Evolutionary conservation across 2,797 vertebrate genomes (phyloP).

Genomic region (Myotis daubentonii): DNA sequence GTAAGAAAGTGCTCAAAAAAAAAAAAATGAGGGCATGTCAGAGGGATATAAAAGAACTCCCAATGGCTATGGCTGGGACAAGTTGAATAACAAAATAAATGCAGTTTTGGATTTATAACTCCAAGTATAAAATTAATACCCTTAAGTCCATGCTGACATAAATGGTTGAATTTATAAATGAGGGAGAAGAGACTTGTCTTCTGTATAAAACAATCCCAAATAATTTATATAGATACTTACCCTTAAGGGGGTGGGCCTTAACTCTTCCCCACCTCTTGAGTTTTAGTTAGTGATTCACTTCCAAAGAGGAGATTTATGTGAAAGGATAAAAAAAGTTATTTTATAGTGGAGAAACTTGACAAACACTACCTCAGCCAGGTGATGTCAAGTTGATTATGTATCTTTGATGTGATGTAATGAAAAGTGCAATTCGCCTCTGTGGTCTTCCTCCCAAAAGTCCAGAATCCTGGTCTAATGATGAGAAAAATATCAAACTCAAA

Average conservation of each 20-base stretch:
- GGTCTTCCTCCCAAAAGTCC: not conserved
- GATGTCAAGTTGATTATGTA: not conserved
- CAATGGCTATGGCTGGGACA: not conserved
- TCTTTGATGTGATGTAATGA: not conserved
- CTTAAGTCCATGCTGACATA: not conserved
- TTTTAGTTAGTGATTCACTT: conserved; percentile 28
- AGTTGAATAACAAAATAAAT: not conserved
- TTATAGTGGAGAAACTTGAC: not conserved
- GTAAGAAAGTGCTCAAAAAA: not conserved
- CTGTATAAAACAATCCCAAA: not conserved
- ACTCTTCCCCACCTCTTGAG: not conserved
- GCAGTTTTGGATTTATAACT: not conserved
- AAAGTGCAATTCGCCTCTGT: conserved; percentile 4
- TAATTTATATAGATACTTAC: not conserved
- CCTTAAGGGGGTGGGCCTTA: not conserved
- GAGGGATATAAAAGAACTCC: not conserved
- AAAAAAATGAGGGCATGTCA: not conserved
- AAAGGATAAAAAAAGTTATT: not conserved
- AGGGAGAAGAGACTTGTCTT: not conserved
- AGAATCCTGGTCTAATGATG: not conserved
- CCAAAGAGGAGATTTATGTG: not conserved
- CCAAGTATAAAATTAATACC: not conserved
- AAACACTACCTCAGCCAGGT: not conserved
- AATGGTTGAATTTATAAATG: not conserved
- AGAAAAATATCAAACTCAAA: conserved; percentile 34